These are phyloP conservation scores for Eupithecia abbreviata DNA, from an alignment of 2,888 invertebrate genomes.

Conservation along the genomic window DNA sequence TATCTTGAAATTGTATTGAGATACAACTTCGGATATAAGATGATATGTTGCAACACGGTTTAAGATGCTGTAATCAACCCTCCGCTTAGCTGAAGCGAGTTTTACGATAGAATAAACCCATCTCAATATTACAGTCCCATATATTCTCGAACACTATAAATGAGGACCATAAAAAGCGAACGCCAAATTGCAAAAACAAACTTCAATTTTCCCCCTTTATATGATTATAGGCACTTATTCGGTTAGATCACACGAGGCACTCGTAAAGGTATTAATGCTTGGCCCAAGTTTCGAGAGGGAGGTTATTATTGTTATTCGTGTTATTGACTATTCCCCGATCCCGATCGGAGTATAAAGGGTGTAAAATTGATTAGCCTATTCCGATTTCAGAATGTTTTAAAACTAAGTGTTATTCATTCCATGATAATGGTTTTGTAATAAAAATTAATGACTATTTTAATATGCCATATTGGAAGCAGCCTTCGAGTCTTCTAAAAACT, in stretches of 20 bases:
- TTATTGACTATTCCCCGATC: conserved; percentile 12
- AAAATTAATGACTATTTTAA: not conserved
- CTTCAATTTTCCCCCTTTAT: conserved; percentile 50
- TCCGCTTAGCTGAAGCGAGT: conserved; percentile 31
- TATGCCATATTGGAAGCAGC: not conserved
- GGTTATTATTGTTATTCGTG: conserved; percentile 15
- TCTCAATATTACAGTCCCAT: conserved; percentile 41
- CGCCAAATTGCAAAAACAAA: conserved; percentile 54
- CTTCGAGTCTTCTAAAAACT: no score
- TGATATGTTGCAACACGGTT: conserved; percentile 11
- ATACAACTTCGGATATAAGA: not conserved
- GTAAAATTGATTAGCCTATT: conserved; percentile 18
- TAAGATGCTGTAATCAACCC: conserved; percentile 22
- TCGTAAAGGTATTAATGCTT: conserved; percentile 47
- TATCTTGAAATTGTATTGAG: not conserved
- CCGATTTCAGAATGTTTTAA: conserved; percentile 6
- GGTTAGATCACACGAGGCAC: conserved; percentile 51
- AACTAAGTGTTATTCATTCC: not conserved
- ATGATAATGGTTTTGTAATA: not conserved
- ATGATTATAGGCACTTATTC: conserved; percentile 56
- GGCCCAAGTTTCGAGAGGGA: conserved; percentile 43
- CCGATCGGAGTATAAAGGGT: conserved; percentile 16
- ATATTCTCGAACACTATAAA: conserved; percentile 50
- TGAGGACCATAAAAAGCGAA: conserved; percentile 47
- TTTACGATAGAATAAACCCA: conserved; percentile 33